phyloP scores from a whole-genome alignment of 2,888 invertebrate genomes.

The Vesta saturnalis region DNA sequence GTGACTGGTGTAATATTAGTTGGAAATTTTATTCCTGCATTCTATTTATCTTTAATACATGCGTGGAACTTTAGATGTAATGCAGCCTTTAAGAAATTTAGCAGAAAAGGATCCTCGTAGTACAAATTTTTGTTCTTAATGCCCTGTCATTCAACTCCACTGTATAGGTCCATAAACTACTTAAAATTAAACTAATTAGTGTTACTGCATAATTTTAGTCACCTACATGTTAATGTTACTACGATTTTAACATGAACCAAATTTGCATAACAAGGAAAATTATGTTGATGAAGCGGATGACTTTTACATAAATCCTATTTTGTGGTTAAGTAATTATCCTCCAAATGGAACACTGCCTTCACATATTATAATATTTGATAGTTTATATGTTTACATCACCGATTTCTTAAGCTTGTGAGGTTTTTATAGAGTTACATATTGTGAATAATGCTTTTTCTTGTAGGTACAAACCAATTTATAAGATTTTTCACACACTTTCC shows the following conservation, averaged over 20 bases:
- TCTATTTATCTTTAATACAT: slow-evolving; percentile 81
- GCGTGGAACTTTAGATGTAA: slow-evolving; percentile 78
- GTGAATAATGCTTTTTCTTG: not conserved
- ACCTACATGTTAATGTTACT: no score
- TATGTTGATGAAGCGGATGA: slow-evolving; percentile 80
- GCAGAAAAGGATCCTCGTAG: slow-evolving; percentile 61
- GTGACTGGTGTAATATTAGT: slow-evolving; percentile 63
- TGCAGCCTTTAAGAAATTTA: slow-evolving; percentile 73
- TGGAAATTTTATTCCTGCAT: slow-evolving; percentile 71
- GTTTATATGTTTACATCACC: slow-evolving; percentile 62
- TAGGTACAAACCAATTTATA: slow-evolving; percentile 67
- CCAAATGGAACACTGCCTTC: slow-evolving; percentile 67
- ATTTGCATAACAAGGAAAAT: slow-evolving; percentile 64
- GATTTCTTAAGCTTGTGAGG: slow-evolving; percentile 57
- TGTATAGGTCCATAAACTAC: slow-evolving; percentile 74
- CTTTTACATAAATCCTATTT: slow-evolving; percentile 78
- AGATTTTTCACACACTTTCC: slow-evolving; percentile 74
- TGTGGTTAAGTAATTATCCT: slow-evolving; percentile 69
- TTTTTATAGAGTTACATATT: not conserved
- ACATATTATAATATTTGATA: slow-evolving; percentile 79
- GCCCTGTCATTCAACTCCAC: slow-evolving; percentile 94
- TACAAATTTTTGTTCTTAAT: slow-evolving; percentile 81
- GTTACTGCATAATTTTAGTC: slow-evolving; percentile 79
- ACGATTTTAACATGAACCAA: slow-evolving; percentile 90
- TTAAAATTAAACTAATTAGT: slow-evolving; percentile 67